phyloP scores from a whole-genome alignment of 2,797 vertebrate genomes.

The Salmo trutta region DNA sequence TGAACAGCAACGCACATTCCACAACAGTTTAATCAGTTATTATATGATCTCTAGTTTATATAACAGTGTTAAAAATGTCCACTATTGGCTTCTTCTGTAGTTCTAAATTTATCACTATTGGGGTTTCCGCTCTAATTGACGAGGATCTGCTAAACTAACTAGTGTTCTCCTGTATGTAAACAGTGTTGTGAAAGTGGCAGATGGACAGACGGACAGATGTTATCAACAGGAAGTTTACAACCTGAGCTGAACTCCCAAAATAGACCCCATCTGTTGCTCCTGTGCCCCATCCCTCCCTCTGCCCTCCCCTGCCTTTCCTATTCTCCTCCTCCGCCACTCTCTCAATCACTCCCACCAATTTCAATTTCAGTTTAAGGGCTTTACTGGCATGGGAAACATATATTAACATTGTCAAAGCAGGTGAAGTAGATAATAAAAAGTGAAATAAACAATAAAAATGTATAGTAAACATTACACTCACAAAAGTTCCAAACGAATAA shows the following conservation, averaged over 20 bases:
- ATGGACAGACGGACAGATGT: slow-evolving; percentile 78
- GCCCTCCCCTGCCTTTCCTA: slow-evolving; percentile 29
- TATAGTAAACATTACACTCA: too few species aligned
- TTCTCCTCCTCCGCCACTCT: slow-evolving; percentile 22
- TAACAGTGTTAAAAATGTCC: background rate
- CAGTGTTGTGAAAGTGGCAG: slow-evolving; percentile 56
- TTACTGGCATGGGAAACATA: too few species aligned
- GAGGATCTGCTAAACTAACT: slow-evolving; percentile 45
- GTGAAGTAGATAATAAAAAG: too few species aligned
- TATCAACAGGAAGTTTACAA: slow-evolving; percentile 81
- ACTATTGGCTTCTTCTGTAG: background rate
- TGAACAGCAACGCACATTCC: too few species aligned
- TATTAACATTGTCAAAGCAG: too few species aligned
- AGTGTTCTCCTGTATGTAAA: slow-evolving; percentile 20
- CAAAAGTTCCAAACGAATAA: too few species aligned
- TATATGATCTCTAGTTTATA: too few species aligned
- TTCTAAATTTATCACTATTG: slow-evolving; percentile 40
- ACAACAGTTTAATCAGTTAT: too few species aligned
- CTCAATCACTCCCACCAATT: slow-evolving; percentile 46
- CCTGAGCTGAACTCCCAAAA: slow-evolving; percentile 76
- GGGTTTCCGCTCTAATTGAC: slow-evolving; percentile 42
- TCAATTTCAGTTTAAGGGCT: too few species aligned
- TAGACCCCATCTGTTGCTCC: slow-evolving; percentile 81
- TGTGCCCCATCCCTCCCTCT: slow-evolving; percentile 66
- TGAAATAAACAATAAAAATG: too few species aligned